phyloP scores from a whole-genome alignment of 2,888 invertebrate genomes.

The Ischnura elegans region DNA sequence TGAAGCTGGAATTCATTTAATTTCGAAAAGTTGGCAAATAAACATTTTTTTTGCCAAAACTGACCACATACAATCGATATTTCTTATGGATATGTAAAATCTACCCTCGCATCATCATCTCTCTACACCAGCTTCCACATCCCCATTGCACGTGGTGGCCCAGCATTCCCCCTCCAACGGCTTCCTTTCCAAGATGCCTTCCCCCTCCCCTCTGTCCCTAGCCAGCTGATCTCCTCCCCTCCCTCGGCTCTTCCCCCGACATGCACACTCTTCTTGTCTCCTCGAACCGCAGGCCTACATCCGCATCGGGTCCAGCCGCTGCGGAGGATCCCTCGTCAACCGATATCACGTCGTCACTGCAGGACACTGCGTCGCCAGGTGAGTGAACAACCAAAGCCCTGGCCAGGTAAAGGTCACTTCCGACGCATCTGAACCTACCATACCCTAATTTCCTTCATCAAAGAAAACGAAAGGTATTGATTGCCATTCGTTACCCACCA shows the following conservation, averaged over 20 bases:
- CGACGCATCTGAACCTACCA: no score
- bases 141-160: background rate
- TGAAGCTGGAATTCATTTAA: no score
- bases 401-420: slow-evolving; percentile 74
- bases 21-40: no score
- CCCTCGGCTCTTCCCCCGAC: background rate
- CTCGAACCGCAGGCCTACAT: slow-evolving; percentile 85
- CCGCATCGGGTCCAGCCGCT: slow-evolving; percentile 95
- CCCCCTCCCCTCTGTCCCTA: background rate
- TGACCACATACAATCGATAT: no score
- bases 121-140: no score
- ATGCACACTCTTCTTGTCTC: background rate
- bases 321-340: slow-evolving; percentile 95
- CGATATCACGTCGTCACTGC: slow-evolving; percentile 95
- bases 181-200: background rate
- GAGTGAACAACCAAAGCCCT: slow-evolving; percentile 76
- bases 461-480: no score
- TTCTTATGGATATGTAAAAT: no score
- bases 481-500: no score
- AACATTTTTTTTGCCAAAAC: no score
- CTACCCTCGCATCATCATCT: no score
- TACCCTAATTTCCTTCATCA: no score
- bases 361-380: slow-evolving; percentile 94
- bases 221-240: background rate
- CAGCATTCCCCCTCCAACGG: background rate